These are phyloP conservation scores for Aproaerema taeniolella DNA, from an alignment of 2,888 invertebrate species.

Conservation along the genomic window DNA sequence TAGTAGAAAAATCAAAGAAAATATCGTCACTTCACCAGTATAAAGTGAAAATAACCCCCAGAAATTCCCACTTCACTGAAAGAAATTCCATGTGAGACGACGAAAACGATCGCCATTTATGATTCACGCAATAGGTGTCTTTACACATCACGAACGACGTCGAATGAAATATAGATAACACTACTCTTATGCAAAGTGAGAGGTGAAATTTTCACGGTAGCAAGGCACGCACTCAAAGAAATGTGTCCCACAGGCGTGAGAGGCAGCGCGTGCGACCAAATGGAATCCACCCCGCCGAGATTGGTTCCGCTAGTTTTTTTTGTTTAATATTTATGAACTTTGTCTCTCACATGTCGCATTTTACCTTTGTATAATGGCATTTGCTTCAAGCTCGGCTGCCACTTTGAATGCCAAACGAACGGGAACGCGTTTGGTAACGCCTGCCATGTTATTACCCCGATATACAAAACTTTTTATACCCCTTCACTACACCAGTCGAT, in stretches of 20 bases:
- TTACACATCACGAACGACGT: conserved; percentile 49
- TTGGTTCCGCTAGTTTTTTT: conserved; percentile 62
- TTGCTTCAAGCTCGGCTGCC: conserved; percentile 51
- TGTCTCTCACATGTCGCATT: conserved; percentile 52
- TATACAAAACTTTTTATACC: neutral
- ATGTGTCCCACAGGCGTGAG: conserved; percentile 52
- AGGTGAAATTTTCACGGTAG: conserved; percentile 57
- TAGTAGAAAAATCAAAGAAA: no score
- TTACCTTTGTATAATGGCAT: conserved; percentile 59
- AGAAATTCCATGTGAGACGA: conserved; percentile 46
- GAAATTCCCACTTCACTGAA: conserved; percentile 29
- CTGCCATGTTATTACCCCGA: conserved; percentile 32
- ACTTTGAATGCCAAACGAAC: conserved; percentile 53
- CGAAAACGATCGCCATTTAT: conserved; percentile 64
- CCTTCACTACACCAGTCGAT: neutral
- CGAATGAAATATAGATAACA: conserved; percentile 62
- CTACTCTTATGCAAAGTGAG: conserved; percentile 61
- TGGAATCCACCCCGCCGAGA: conserved; percentile 60
- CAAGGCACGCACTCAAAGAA: conserved; percentile 47
- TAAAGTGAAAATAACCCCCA: conserved; percentile 34
- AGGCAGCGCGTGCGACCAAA: conserved; percentile 44
- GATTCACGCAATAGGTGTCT: conserved; percentile 62
- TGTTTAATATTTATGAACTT: conserved; percentile 69
- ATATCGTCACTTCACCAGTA: no score
- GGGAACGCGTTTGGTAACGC: conserved; percentile 38